A percentile compares a stretch with the other conserved stretches of the same genome.
phyloP scores from a whole-genome alignment of 2,113 vertebrate genomes.

The Genyomyrus donnyi region DNA sequence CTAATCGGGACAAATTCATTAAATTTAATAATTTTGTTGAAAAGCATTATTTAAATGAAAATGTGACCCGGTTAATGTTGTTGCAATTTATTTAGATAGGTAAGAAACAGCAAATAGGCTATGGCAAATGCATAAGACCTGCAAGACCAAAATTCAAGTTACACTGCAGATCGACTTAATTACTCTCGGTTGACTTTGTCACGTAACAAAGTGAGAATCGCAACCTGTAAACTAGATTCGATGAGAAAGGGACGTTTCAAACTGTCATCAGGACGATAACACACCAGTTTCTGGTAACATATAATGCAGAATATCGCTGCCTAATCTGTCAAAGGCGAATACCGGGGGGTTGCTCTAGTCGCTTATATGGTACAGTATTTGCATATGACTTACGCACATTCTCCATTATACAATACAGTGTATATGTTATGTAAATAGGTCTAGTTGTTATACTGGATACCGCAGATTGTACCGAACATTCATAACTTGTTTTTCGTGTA shows the following conservation, averaged over 20 bases:
- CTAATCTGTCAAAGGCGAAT: neutral
- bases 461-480: neutral
- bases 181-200: neutral
- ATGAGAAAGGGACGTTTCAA: neutral
- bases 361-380: neutral
- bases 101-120: neutral
- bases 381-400: neutral
- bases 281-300: neutral
- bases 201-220: neutral
- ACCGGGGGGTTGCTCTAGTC: neutral
- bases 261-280: neutral
- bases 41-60: neutral
- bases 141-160: neutral
- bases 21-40: neutral
- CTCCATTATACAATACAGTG: neutral
- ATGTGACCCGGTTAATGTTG: neutral
- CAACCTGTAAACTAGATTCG: neutral
- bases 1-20: neutral
- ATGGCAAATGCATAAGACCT: neutral
- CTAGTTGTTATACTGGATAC: neutral
- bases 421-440: neutral
- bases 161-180: neutral
- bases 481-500: neutral
- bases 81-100: neutral
- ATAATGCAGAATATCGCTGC: neutral